A percentile compares a stretch with the other conserved stretches of the same genome.
phyloP scores from a whole-genome alignment of 2,888 invertebrate species.

The Rhamnusium bicolor region DNA sequence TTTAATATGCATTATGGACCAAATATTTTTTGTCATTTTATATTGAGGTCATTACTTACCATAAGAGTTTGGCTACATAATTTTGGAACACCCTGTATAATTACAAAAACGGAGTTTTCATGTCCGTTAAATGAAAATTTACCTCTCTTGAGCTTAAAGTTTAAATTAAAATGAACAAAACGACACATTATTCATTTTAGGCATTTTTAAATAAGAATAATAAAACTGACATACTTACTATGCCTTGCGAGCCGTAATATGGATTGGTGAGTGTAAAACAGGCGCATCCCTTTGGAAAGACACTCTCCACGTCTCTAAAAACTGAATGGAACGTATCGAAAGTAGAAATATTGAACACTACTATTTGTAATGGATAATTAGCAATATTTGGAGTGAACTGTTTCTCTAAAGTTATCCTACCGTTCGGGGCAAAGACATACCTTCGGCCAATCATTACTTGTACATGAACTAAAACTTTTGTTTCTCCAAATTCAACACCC shows the following conservation, averaged over 20 bases:
- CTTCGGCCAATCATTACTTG: slow-evolving; percentile 81
- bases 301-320: slow-evolving; percentile 72
- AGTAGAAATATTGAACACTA: slow-evolving; percentile 74
- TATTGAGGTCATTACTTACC: too few species aligned
- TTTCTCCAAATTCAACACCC: slow-evolving; percentile 85
- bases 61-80: too few species aligned
- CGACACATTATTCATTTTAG: too few species aligned
- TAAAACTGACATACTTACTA: slow-evolving; percentile 72
- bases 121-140: too few species aligned
- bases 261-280: slow-evolving; percentile 85
- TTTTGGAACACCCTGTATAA: too few species aligned
- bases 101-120: too few species aligned
- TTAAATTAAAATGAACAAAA: too few species aligned
- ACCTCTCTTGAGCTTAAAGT: too few species aligned
- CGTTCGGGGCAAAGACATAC: slow-evolving; percentile 75
- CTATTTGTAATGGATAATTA: slow-evolving; percentile 81
- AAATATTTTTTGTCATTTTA: too few species aligned
- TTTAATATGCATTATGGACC: too few species aligned
- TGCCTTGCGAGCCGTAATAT: slow-evolving; percentile 86
- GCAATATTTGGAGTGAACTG: slow-evolving; percentile 79
- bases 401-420: slow-evolving; percentile 79
- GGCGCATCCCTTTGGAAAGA: slow-evolving; percentile 79
- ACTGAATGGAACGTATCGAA: slow-evolving; percentile 67
- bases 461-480: slow-evolving; percentile 80
- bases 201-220: too few species aligned